Conservation (phyloP, 2,888 invertebrate genomes). For the Loripinus fragilis region DNA sequence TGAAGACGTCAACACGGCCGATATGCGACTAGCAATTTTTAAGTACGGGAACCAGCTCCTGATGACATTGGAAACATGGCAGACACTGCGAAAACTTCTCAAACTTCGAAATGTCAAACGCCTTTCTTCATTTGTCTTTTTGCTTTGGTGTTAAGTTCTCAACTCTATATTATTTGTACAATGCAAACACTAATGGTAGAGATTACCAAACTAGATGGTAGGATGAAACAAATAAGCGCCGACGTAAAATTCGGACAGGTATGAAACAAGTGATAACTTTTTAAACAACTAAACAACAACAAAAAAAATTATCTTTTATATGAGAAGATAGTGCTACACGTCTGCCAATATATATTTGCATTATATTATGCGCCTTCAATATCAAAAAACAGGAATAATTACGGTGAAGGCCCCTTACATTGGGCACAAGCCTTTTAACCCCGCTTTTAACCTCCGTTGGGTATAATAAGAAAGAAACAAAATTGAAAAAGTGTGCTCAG, state of each 20-base stretch:
- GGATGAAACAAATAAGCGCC: not conserved
- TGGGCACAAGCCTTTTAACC: too few species aligned
- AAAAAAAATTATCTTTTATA: not conserved
- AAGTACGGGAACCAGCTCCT: not conserved
- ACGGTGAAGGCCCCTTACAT: too few species aligned
- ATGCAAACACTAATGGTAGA: not conserved
- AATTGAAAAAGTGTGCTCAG: too few species aligned
- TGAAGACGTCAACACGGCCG: too few species aligned
- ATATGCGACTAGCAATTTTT: too few species aligned
- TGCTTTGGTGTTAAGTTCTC: not conserved
- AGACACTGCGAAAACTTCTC: not conserved
- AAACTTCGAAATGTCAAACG: not conserved
- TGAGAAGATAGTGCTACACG: not conserved
- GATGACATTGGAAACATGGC: conserved; percentile 3
- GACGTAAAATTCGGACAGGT: not conserved
- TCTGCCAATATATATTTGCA: too few species aligned
- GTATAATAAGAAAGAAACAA: too few species aligned
- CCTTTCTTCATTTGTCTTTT: not conserved
- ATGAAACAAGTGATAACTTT: not conserved
- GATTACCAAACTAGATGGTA: not conserved
- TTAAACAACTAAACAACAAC: not conserved
- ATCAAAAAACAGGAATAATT: too few species aligned
- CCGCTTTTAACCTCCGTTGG: too few species aligned
- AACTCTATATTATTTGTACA: not conserved
- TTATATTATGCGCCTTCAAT: too few species aligned